Conservation (phyloP, 92 coral and sea anemone genomes). For the Porites divaricata region DNA sequence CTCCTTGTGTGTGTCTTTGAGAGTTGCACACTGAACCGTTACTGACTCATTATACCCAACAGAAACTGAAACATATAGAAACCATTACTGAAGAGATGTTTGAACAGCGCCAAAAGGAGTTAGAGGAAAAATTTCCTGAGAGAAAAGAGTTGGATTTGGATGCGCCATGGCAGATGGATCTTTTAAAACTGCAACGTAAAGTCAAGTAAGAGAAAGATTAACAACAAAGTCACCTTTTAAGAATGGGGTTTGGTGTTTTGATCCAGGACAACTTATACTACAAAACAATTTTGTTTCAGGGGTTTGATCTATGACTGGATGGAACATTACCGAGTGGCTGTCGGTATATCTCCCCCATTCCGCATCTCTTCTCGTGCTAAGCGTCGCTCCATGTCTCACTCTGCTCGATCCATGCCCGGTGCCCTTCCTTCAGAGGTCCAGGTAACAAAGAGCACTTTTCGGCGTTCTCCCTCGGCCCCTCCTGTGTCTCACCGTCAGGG, state of each 20-base stretch:
- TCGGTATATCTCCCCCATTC: slow-evolving; percentile 85
- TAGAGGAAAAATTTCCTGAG: slow-evolving; percentile 95
- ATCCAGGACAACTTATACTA: neutral
- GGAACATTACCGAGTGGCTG: slow-evolving; percentile 94
- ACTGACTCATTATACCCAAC: neutral
- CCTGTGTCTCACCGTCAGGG: slow-evolving; percentile 77
- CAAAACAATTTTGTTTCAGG: slow-evolving; percentile 32
- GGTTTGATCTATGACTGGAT: slow-evolving; percentile 94
- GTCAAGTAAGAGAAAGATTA: slow-evolving; percentile 73
- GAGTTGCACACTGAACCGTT: neutral
- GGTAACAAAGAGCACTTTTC: slow-evolving; percentile 45
- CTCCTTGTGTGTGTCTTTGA: neutral
- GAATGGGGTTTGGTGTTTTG: no score
- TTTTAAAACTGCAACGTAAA: slow-evolving; percentile 86
- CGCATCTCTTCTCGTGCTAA: slow-evolving; percentile 70
- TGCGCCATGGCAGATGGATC: slow-evolving; percentile 92
- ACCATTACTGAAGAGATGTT: slow-evolving; percentile 69
- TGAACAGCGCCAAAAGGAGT: slow-evolving; percentile 84
- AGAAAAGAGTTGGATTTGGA: slow-evolving; percentile 92
- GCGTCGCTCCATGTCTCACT: slow-evolving; percentile 78
- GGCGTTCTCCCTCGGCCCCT: slow-evolving; percentile 97
- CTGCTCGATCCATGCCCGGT: slow-evolving; percentile 92
- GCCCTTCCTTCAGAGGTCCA: slow-evolving; percentile 74
- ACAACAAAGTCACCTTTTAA: no score
- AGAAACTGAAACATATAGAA: slow-evolving; percentile 59